Percentiles rank a stretch among this genome's conserved stretches.
These are phyloP conservation scores for Poeciliopsis occidentalis DNA, from an alignment of 2,113 vertebrate species.

Conservation along the genomic window DNA sequence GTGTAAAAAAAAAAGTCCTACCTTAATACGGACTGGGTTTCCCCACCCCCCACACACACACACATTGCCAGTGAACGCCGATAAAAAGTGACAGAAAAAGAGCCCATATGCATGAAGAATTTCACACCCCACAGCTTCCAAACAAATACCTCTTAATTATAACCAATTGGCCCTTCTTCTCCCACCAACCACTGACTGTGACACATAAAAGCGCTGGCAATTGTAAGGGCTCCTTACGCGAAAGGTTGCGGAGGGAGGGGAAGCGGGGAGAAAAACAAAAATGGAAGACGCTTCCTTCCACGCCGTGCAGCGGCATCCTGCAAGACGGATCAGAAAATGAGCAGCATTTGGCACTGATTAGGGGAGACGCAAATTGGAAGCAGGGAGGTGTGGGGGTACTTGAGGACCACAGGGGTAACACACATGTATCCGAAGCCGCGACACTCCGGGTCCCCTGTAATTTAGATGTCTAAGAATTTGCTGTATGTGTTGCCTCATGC, in stretches of 20 bases:
- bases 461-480: slow-evolving; percentile 81
- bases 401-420: slow-evolving; percentile 74
- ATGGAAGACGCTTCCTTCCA: slow-evolving; percentile 76
- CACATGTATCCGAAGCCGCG: slow-evolving; percentile 74
- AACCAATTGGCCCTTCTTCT: slow-evolving; percentile 60
- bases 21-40: too few species aligned
- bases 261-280: slow-evolving; percentile 57
- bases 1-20: too few species aligned
- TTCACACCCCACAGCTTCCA: slow-evolving; percentile 53
- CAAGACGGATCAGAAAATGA: slow-evolving; percentile 18
- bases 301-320: slow-evolving; percentile 27
- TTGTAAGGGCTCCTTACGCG: slow-evolving; percentile 59
- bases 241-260: slow-evolving; percentile 4
- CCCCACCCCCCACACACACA: too few species aligned
- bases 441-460: slow-evolving; percentile 72
- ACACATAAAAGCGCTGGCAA: slow-evolving; percentile 70
- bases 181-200: slow-evolving; percentile 57
- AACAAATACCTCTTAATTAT: slow-evolving; percentile 72
- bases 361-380: slow-evolving; percentile 66
- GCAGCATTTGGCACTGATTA: slow-evolving; percentile 80
- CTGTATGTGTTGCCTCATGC: slow-evolving; percentile 74
- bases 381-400: slow-evolving; percentile 51
- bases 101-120: slow-evolving; percentile 58
- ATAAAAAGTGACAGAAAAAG: slow-evolving; percentile 34
- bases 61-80: too few species aligned